These are phyloP conservation scores for Andrena minutula DNA, from an alignment of 2,888 invertebrate species.

Conservation along the genomic window DNA sequence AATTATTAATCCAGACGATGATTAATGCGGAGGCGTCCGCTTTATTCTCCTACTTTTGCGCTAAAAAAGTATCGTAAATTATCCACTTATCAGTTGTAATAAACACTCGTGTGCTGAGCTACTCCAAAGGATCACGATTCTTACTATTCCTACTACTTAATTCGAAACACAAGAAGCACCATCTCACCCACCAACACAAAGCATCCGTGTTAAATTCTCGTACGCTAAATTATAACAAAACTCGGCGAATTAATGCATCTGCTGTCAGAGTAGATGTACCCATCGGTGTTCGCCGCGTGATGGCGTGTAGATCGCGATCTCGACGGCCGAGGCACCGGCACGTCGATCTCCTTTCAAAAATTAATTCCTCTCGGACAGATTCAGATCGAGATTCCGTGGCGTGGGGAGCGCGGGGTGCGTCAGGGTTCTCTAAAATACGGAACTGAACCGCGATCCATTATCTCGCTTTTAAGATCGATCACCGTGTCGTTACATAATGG, in stretches of 20 bases:
- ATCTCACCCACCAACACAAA: too few relatives aligned
- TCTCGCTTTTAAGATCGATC: slow-evolving; percentile 71
- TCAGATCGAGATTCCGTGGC: slow-evolving; percentile 31
- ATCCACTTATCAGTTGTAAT: slow-evolving; percentile 12
- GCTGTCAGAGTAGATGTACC: too few relatives aligned
- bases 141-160: too few relatives aligned
- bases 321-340: not conserved
- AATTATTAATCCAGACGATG: slow-evolving; percentile 62
- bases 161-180: too few relatives aligned
- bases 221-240: too few relatives aligned
- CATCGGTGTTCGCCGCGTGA: too few relatives aligned
- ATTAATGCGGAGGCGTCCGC: slow-evolving; percentile 49
- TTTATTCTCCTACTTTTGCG: slow-evolving; percentile 1
- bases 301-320: not conserved
- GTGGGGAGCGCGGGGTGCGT: slow-evolving; percentile 12
- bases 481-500: slow-evolving; percentile 64
- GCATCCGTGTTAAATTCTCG: too few relatives aligned
- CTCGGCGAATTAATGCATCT: too few relatives aligned
- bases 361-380: slow-evolving; percentile 28
- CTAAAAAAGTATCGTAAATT: slow-evolving; percentile 19
- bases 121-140: not conserved
- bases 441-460: slow-evolving; percentile 63
- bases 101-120: not conserved
- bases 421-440: slow-evolving; percentile 53
- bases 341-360: slow-evolving; percentile 42